Evolutionary conservation across 1,140 invertebrate species (phyloP).

Genomic region (Zaprionus kolodkinae): DNA sequence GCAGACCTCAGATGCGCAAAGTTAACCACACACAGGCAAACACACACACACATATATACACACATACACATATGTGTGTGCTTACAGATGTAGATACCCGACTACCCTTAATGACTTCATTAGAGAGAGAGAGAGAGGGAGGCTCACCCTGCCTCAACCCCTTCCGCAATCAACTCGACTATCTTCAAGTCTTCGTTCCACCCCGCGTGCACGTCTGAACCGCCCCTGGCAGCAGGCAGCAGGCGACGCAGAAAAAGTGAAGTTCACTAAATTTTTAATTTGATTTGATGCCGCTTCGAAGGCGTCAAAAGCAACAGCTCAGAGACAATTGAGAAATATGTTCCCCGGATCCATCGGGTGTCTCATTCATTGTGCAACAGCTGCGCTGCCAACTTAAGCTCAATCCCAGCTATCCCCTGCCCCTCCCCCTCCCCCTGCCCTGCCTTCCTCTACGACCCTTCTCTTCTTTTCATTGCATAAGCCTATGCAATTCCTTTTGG

Average conservation of each 20-base stretch:
- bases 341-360: background rate
- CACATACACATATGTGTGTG: conserved; percentile 30
- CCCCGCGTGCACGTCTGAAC: background rate
- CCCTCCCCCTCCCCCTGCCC: background rate
- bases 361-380: conserved; percentile 39
- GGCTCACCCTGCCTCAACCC: conserved; percentile 35
- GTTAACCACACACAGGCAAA: conserved; percentile 61
- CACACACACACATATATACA: conserved; percentile 22
- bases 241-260: conserved; percentile 13
- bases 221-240: conserved; percentile 5
- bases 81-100: conserved; percentile 34
- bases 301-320: conserved; percentile 71
- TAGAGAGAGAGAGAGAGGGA: conserved; percentile 30
- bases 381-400: conserved; percentile 42
- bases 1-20: conserved; percentile 59
- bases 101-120: conserved; percentile 77
- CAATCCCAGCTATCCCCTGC: background rate
- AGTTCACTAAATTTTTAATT: conserved; percentile 64
- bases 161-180: conserved; percentile 49
- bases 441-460: background rate
- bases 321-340: conserved; percentile 67
- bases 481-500: conserved; percentile 56
- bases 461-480: conserved; percentile 26
- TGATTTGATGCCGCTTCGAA: conserved; percentile 29
- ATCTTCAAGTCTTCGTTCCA: conserved; percentile 26